Evolutionary conservation across 2,888 invertebrate species (phyloP).

Genomic region (Agrochola macilenta): DNA sequence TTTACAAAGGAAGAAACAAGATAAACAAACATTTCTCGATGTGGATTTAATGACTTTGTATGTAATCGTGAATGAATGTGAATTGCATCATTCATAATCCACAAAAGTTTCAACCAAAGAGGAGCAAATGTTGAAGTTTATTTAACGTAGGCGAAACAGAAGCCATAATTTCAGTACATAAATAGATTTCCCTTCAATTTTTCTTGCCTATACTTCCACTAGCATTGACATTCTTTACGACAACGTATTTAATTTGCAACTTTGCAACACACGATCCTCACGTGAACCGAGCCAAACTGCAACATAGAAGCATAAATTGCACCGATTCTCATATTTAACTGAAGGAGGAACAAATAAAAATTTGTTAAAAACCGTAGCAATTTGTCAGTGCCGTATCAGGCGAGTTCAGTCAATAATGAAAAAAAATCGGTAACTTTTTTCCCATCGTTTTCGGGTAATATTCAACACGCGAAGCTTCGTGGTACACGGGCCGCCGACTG

Average conservation of each 20-base stretch:
- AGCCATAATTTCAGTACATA: conserved; percentile 12
- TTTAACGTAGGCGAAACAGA: conserved; percentile 8
- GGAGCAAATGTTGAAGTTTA: conserved; percentile 4
- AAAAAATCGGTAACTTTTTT: conserved; percentile 81
- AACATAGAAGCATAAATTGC: conserved; percentile 63
- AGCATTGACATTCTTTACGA: conserved; percentile 60
- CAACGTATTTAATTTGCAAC: conserved; percentile 42
- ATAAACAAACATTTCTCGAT: conserved; percentile 18
- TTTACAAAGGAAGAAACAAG: conserved; percentile 13
- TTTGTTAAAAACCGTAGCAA: conserved; percentile 84
- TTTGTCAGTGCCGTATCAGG: conserved; percentile 87
- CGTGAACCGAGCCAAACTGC: conserved; percentile 39
- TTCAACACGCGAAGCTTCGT: conserved; percentile 87
- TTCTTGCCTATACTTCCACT: conserved; percentile 39
- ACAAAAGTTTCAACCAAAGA: conserved; percentile 14
- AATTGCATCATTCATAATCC: conserved; percentile 16
- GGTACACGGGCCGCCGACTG: conserved; percentile 74
- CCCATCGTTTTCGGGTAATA: conserved; percentile 82
- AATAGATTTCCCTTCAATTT: conserved; percentile 44
- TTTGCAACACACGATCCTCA: conserved; percentile 55
- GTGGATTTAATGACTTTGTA: conserved; percentile 14
- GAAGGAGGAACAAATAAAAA: conserved; percentile 71
- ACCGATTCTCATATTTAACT: conserved; percentile 61
- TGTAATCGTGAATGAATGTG: conserved; percentile 24
- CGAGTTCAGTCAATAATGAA: conserved; percentile 87